Evolutionary conservation across 2,797 vertebrate species (phyloP).

Genomic region (Poeciliopsis presidionis): DNA sequence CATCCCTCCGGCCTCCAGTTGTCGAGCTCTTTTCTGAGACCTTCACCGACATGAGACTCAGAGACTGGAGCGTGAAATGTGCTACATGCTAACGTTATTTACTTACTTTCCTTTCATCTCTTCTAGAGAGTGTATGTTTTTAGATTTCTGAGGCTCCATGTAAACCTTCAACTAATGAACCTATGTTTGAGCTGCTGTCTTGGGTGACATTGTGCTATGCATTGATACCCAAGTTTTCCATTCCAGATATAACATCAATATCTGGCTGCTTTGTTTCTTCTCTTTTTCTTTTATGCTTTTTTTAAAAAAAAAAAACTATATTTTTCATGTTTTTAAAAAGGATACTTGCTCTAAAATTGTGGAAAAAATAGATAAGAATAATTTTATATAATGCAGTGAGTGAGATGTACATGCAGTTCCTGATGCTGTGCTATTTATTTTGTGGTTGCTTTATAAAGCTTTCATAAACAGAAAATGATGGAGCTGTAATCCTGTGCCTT

Average conservation of each 20-base stretch:
- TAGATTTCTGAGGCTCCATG: background rate
- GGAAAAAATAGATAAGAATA: slow-evolving; percentile 1
- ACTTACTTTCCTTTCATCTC: background rate
- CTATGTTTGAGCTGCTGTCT: background rate
- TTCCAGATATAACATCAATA: background rate
- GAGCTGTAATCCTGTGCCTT: slow-evolving; percentile 63
- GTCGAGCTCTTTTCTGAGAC: slow-evolving; percentile 44
- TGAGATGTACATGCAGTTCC: slow-evolving; percentile 37
- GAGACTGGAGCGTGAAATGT: slow-evolving; percentile 46
- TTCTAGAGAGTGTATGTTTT: background rate
- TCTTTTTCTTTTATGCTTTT: background rate
- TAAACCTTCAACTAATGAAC: background rate
- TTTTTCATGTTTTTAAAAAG: background rate
- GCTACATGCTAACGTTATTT: background rate
- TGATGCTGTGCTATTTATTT: slow-evolving; percentile 59
- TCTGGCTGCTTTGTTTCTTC: background rate
- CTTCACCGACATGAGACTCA: slow-evolving; percentile 58
- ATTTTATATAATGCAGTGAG: slow-evolving; percentile 18
- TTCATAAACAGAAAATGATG: slow-evolving; percentile 66
- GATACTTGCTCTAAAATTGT: background rate
- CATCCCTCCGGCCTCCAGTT: slow-evolving; percentile 25
- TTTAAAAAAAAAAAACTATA: background rate
- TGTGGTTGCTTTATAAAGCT: slow-evolving; percentile 41
- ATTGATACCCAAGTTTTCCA: background rate
- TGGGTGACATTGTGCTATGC: background rate